Evolutionary conservation across 2,888 invertebrate genomes (phyloP), one percentile per base, ranked within the genome.

Genomic region (Calameuta idolon): DNA sequence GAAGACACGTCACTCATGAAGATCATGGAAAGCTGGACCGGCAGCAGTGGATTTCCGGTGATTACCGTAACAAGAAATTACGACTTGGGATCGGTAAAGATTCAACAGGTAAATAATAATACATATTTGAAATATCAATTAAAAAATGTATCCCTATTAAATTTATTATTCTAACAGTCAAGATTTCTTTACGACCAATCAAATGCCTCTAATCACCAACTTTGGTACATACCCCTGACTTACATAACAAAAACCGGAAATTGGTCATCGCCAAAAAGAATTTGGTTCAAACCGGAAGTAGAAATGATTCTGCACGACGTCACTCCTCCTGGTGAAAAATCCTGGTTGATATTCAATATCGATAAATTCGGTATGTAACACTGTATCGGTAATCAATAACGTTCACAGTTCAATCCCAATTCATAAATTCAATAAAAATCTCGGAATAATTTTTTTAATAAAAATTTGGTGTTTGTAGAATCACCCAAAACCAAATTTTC

Each of bases 271-370:
- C 89, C 89, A 12, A 75, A 73, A 12, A 83, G 79, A n/a, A 77
- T 78, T 3, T 90, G 90, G 89, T 80, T 90, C 1, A 84, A 84
- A 74, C 76, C 83, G 69, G 79, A 85, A 40, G 79, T 76, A 12
- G 86, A 88, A 69, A 80, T 82, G 12, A 77, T 37, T 0, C 30
- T 87, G 34, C 76, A 82, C 9, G 77, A 84, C 15, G 33, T 86
- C 55, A 81, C 37, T 11, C 37, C 12, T 34, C 35, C 15, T 3
- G 79, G 80, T 11, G 81, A 82, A 73, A 83, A 83, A 37, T 84
- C 87, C 23, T 90, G 90, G 90, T 76, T 90, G 30, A 79, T 90
- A 12, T 87, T 90, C 33, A 90, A 90, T 78, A 81, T 89, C 31
- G 86, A 88, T 34, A 85, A 85, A 81, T 85, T 84, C 23, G 90